Base-by-base conservation (phyloP, 2,797 vertebrate species). In the Halcyon leucocephala region DNA sequence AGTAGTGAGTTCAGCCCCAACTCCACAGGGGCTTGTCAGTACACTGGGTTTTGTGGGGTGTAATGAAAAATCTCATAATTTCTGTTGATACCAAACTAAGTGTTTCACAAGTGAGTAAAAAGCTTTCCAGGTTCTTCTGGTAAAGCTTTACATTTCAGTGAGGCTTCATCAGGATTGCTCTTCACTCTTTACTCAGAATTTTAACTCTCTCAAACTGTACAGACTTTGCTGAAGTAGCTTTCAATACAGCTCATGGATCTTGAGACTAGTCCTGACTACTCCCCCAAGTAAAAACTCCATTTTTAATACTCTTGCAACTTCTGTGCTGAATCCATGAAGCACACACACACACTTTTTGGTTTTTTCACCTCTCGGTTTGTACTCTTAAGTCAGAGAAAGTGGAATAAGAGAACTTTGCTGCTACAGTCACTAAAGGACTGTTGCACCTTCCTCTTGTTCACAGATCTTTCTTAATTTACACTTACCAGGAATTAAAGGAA, bases 141-240 rank as follows among this genome's bases (percentile, higher is more conserved):
- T 85, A 69, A 74, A 86, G 33, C 14, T 67, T 84, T 69, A 65
- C 18, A 29, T 86, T 88, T 79, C 58, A 37, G 18, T 62, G 51
- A 89, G 28, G 9, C 72, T 91, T 90, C 42, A 79, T 49, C 12
- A 69, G 49, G n/a, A 94, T 39, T 69, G 41, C 3, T 61, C 1
- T 0, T 86, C 26, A 17, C 39, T 28, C 35, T 77, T 81, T 62
- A 55, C 42, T 78, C 42, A 65, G 42, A 77, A 58, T 42, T 83
- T 9, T 57, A 69, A 29, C 51, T 71, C n/a, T 81, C 25, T 83
- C 54, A 85, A 83, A n/a, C 13, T n/a, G 14, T 58, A n/a, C n/a
- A 71, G 44, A 28, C 31, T 90, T 93, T 73, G 54, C 64, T 82
- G 49, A 85, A 67, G 24, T 61, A 82, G 15, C 57, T 91, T 76